Percentiles rank a stretch among this genome's conserved stretches.
phyloP scores from a whole-genome alignment of 1,140 invertebrate genomes.

The Linepithema humile region DNA sequence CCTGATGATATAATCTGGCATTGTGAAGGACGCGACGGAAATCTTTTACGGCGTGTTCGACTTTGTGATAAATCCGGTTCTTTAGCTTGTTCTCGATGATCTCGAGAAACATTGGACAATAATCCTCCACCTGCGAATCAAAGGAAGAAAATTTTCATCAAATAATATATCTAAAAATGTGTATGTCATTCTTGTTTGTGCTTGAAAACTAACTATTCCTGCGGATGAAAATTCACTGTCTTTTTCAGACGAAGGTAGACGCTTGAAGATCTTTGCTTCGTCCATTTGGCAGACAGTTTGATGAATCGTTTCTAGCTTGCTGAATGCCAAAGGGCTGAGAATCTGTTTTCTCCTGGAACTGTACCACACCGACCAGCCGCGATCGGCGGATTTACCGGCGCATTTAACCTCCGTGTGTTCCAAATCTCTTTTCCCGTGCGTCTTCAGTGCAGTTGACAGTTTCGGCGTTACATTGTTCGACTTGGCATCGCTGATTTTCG shows the following conservation, averaged over 20 bases:
- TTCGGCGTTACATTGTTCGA: background rate
- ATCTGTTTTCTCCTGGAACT: slow-evolving; percentile 74
- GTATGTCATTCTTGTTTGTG: background rate
- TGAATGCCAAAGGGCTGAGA: slow-evolving; percentile 67
- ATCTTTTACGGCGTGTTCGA: slow-evolving; percentile 76
- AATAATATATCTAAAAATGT: background rate
- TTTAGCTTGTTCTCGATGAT: slow-evolving; percentile 78
- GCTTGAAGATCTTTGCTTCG: slow-evolving; percentile 73
- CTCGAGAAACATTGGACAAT: slow-evolving; percentile 77
- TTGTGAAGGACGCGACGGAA: slow-evolving; percentile 75
- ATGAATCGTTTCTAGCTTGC: slow-evolving; percentile 76
- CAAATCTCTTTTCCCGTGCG: slow-evolving; percentile 46
- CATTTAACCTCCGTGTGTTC: slow-evolving; percentile 54
- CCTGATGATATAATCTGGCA: slow-evolving; percentile 75
- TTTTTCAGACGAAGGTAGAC: slow-evolving; percentile 54
- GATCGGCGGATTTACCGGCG: slow-evolving; percentile 61
- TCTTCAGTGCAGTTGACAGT: background rate
- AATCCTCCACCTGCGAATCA: slow-evolving; percentile 73
- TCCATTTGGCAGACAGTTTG: slow-evolving; percentile 77
- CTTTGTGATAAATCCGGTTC: slow-evolving; percentile 76
- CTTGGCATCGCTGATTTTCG: background rate
- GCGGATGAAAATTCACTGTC: slow-evolving; percentile 18
- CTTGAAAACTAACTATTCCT: slow-evolving; percentile 61
- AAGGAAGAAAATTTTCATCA: background rate
- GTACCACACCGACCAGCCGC: slow-evolving; percentile 77